These are phyloP conservation scores for Misgurnus anguillicaudatus DNA, from an alignment of 2,113 vertebrate genomes.

Conservation along the genomic window DNA sequence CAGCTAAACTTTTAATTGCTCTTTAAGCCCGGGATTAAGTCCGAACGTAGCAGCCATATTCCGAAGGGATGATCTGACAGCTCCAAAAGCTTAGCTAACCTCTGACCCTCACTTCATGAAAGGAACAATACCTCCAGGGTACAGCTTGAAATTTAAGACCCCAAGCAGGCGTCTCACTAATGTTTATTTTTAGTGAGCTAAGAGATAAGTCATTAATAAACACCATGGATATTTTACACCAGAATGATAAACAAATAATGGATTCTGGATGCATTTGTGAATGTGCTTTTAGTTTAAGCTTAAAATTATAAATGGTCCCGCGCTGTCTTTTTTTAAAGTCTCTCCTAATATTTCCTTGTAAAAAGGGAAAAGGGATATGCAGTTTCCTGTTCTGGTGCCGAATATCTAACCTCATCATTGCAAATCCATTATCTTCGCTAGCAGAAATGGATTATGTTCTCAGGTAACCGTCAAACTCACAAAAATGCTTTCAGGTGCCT, in stretches of 20 bases:
- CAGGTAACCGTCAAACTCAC: constrained; percentile 14
- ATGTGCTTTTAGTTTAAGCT: constrained; percentile 1
- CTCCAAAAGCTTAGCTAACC: constrained; percentile 68
- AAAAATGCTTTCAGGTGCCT: constrained; percentile 36
- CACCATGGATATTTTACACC: background rate
- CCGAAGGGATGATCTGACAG: constrained; percentile 65
- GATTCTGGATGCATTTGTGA: background rate
- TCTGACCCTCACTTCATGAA: constrained; percentile 68
- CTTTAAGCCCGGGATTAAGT: constrained; percentile 77
- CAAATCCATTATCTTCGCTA: constrained; percentile 38
- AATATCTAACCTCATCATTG: constrained; percentile 36
- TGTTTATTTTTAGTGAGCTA: constrained; percentile 11
- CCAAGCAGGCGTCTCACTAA: background rate
- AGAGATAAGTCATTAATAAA: background rate
- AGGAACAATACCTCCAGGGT: constrained; percentile 47
- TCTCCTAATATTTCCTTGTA: background rate
- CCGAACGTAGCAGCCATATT: constrained; percentile 71
- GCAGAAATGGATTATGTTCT: constrained; percentile 36
- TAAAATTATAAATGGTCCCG: background rate
- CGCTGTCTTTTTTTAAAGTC: background rate
- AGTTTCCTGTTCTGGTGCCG: constrained; percentile 30
- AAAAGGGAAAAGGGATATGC: constrained; percentile 21
- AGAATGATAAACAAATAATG: background rate
- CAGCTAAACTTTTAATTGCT: constrained; percentile 78
- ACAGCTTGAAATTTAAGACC: background rate